Evolutionary conservation across 2,888 invertebrate species (phyloP).

Genomic region (Megamerina dolium): DNA sequence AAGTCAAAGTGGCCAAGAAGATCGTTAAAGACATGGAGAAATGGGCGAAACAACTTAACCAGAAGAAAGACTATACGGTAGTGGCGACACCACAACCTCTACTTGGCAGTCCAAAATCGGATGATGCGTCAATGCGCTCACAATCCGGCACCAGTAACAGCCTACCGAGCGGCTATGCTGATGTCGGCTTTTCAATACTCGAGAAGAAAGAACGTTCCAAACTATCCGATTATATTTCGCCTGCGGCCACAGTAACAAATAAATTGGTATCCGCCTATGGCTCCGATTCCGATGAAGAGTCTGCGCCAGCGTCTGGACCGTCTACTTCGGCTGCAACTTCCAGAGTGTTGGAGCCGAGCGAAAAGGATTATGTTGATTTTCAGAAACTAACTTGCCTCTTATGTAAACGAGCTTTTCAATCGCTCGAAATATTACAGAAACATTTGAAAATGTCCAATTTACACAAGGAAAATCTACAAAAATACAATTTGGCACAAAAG

Average conservation of each 20-base stretch:
- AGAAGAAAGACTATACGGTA: slow-evolving; percentile 72
- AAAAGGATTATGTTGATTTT: slow-evolving; percentile 79
- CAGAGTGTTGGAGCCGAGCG: slow-evolving; percentile 52
- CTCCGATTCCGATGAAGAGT: slow-evolving; percentile 59
- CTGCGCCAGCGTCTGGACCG: slow-evolving; percentile 40
- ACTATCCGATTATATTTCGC: slow-evolving; percentile 39
- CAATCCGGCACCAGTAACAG: not conserved
- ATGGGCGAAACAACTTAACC: slow-evolving; percentile 96
- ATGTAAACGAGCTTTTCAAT: slow-evolving; percentile 92
- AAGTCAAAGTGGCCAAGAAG: slow-evolving; percentile 95
- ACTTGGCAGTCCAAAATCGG: slow-evolving; percentile 27
- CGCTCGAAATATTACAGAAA: slow-evolving; percentile 78
- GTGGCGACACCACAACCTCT: slow-evolving; percentile 43
- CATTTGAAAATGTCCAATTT: slow-evolving; percentile 91
- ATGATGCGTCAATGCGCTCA: slow-evolving; percentile 19
- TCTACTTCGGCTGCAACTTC: slow-evolving; percentile 1
- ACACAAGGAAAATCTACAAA: slow-evolving; percentile 79
- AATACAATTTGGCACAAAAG: slow-evolving; percentile 47
- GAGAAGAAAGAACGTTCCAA: slow-evolving; percentile 62
- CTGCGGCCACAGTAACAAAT: slow-evolving; percentile 28
- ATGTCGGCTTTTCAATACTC: slow-evolving; percentile 87
- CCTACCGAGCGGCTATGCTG: slow-evolving; percentile 63
- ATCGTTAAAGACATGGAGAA: slow-evolving; percentile 82
- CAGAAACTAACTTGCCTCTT: slow-evolving; percentile 85
- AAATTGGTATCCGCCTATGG: slow-evolving; percentile 70